Evolutionary conservation across 2,797 vertebrate species (phyloP).

Genomic region (Poeciliopsis presidionis): DNA sequence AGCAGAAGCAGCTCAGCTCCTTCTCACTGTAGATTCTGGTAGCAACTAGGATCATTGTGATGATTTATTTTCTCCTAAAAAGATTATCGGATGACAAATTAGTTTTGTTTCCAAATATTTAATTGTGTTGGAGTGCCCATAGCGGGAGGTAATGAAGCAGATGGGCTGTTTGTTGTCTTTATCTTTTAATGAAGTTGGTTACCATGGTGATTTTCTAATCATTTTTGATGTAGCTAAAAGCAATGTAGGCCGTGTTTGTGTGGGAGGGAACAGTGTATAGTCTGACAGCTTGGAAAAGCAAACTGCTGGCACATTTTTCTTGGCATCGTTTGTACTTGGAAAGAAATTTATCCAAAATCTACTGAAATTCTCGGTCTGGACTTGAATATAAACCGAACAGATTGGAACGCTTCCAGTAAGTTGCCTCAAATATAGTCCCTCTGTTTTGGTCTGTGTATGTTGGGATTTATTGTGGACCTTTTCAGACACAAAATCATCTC

Average conservation of each 20-base stretch:
- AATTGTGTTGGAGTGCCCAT: constrained; percentile 11
- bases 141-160: constrained; percentile 19
- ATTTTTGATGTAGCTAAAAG: constrained; percentile 37
- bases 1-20: constrained; percentile 30
- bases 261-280: constrained; percentile 21
- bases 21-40: constrained; percentile 27
- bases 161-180: constrained; percentile 3
- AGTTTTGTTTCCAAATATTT: constrained; percentile 26
- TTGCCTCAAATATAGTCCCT: not conserved
- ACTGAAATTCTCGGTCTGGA: constrained; percentile 44
- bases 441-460: not conserved
- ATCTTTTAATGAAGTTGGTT: constrained; percentile 5
- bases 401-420: constrained; percentile 8
- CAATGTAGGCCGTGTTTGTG: constrained; percentile 35
- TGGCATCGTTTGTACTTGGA: constrained; percentile 33
- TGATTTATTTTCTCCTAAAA: constrained; percentile 11
- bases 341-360: constrained; percentile 51
- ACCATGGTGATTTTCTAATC: constrained; percentile 37
- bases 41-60: constrained; percentile 20
- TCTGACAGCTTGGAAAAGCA: constrained; percentile 30
- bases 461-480: not conserved
- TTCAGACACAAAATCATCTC: not conserved
- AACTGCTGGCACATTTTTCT: constrained; percentile 39
- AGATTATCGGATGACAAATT: constrained; percentile 32
- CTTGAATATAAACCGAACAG: constrained; percentile 19